Conservation (phyloP, 2,888 invertebrate species). For the Zelleria hepariella region DNA sequence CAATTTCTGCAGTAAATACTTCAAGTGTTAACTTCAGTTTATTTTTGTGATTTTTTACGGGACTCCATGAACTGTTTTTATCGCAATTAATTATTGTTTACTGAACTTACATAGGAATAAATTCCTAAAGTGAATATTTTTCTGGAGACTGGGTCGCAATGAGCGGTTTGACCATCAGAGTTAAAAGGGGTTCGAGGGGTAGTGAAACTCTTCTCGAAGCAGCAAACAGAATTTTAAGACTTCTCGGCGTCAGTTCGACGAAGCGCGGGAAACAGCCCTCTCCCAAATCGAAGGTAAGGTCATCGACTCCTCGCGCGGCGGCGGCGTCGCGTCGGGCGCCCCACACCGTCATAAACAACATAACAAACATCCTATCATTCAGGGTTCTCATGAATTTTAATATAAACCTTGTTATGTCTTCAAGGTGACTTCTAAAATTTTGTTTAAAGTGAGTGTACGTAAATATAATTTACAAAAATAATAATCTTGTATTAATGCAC, state of each 20-base stretch:
- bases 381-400: neutral
- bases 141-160: constrained; percentile 58
- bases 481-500: too few relatives aligned
- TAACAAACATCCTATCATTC: constrained; percentile 1
- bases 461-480: too few relatives aligned
- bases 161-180: constrained; percentile 70
- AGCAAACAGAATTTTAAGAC: constrained; percentile 68
- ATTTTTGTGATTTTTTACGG: constrained; percentile 21
- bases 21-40: neutral
- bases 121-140: constrained; percentile 36
- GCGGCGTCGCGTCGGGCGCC: constrained; percentile 23
- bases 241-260: constrained; percentile 66
- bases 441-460: neutral
- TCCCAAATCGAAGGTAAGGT: constrained; percentile 68
- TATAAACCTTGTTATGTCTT: neutral
- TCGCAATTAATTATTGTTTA: constrained; percentile 42
- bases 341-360: constrained; percentile 1
- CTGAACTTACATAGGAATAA: constrained; percentile 44
- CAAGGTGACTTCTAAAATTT: neutral
- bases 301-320: constrained; percentile 51
- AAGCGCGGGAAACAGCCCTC: constrained; percentile 72
- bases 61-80: constrained; percentile 52
- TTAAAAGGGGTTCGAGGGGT: constrained; percentile 70
- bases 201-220: constrained; percentile 69
- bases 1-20: neutral